Conservation (phyloP, 2,113 vertebrate genomes). For the Sander lucioperca region DNA sequence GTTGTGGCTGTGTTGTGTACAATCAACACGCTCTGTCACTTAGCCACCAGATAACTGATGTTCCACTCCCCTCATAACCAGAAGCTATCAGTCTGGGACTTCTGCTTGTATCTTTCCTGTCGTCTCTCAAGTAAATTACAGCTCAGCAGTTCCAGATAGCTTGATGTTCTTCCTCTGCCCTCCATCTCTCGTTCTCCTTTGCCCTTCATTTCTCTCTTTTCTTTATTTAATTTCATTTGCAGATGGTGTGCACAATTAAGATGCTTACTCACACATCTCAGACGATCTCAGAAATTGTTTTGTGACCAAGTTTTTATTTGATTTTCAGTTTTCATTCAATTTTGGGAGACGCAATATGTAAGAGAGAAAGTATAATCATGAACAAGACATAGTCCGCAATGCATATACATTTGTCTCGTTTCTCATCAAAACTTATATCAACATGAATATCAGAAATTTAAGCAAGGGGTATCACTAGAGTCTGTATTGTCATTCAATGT, state of each 20-base stretch:
- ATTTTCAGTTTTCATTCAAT: no score
- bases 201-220: slow-evolving; percentile 48
- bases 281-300: no score
- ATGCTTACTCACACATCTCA: neutral
- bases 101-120: slow-evolving; percentile 78
- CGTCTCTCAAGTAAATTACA: slow-evolving; percentile 84
- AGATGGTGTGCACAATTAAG: slow-evolving; percentile 28
- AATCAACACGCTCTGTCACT: slow-evolving; percentile 83
- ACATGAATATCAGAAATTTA: neutral
- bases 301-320: no score
- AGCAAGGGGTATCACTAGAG: neutral
- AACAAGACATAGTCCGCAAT: no score
- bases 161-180: slow-evolving; percentile 68
- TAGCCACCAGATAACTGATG: slow-evolving; percentile 84
- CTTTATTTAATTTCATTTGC: slow-evolving; percentile 42
- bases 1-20: slow-evolving; percentile 78
- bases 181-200: slow-evolving; percentile 59
- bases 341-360: no score
- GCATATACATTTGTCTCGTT: no score
- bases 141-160: slow-evolving; percentile 77
- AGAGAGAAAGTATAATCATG: no score
- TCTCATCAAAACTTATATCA: no score
- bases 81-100: slow-evolving; percentile 82
- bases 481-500: neutral
- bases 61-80: slow-evolving; percentile 83